phyloP scores from a whole-genome alignment of 2,113 vertebrate species.

The Spea multiplicata region DNA sequence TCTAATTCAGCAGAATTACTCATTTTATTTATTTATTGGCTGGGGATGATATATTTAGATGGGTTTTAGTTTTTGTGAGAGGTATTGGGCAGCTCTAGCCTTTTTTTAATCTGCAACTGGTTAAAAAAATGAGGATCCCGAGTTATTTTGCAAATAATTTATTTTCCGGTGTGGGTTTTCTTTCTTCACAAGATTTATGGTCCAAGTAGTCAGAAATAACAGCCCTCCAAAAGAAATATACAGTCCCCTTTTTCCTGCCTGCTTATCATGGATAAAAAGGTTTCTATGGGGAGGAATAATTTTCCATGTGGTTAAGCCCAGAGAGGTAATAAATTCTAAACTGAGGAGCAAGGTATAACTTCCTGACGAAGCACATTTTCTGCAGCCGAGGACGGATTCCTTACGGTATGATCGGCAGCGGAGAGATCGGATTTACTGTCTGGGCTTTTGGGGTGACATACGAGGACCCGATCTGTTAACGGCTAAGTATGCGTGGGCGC shows the following conservation, averaged over 20 bases:
- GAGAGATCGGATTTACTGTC: neutral
- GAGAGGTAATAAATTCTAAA: slow-evolving; percentile 37
- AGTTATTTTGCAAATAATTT: neutral
- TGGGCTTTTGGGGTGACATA: no score
- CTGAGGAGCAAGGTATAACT: neutral
- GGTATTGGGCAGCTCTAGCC: no score
- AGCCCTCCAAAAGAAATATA: slow-evolving; percentile 10
- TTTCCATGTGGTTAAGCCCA: slow-evolving; percentile 31
- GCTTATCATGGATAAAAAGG: slow-evolving; percentile 27
- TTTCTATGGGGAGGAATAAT: slow-evolving; percentile 13
- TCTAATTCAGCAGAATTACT: no score
- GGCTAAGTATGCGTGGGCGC: neutral
- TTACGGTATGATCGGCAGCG: neutral
- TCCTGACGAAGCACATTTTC: slow-evolving; percentile 6
- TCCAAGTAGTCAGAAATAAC: neutral
- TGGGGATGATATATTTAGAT: no score
- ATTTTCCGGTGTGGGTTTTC: neutral
- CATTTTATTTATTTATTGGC: no score
- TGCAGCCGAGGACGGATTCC: neutral
- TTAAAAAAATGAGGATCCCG: no score
- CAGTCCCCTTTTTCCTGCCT: slow-evolving; percentile 21
- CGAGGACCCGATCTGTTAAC: no score
- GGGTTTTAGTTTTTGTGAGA: no score
- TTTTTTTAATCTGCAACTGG: no score
- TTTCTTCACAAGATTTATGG: neutral